Evolutionary conservation across 2,888 invertebrate genomes (phyloP).

Genomic region (Physocephala rufipes): DNA sequence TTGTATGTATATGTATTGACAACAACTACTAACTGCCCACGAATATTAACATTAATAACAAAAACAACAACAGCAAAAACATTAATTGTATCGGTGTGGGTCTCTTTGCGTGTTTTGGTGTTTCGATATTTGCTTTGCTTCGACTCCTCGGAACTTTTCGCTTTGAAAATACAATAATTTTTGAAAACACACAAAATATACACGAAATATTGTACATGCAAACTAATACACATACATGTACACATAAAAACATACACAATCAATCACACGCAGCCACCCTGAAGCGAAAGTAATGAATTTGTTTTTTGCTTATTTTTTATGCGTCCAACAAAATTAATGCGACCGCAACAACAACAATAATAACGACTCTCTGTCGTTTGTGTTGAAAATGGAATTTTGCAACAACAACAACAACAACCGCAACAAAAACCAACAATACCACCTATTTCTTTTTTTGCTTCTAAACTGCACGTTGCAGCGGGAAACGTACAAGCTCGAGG

Average conservation of each 20-base stretch:
- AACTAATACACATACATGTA: slow-evolving; percentile 2
- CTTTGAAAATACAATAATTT: not conserved
- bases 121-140: not conserved
- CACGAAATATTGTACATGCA: too few species aligned
- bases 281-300: slow-evolving; percentile 22
- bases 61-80: not conserved
- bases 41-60: not conserved
- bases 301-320: slow-evolving; percentile 35
- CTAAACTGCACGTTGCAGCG: slow-evolving; percentile 70
- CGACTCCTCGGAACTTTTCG: too few species aligned
- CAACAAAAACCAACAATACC: too few species aligned
- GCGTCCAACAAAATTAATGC: slow-evolving; percentile 13
- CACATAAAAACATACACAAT: too few species aligned
- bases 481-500: slow-evolving; percentile 97
- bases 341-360: slow-evolving; percentile 11
- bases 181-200: slow-evolving; percentile 37
- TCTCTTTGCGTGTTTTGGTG: not conserved
- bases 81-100: slow-evolving; percentile 20
- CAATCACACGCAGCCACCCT: too few species aligned
- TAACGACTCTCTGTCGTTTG: not conserved
- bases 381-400: slow-evolving; percentile 32
- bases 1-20: too few species aligned
- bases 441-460: too few species aligned
- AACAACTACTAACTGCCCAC: not conserved
- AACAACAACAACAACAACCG: slow-evolving; percentile 22